Evolutionary conservation across 2,888 invertebrate genomes (phyloP).

Genomic region (Patella depressa): DNA sequence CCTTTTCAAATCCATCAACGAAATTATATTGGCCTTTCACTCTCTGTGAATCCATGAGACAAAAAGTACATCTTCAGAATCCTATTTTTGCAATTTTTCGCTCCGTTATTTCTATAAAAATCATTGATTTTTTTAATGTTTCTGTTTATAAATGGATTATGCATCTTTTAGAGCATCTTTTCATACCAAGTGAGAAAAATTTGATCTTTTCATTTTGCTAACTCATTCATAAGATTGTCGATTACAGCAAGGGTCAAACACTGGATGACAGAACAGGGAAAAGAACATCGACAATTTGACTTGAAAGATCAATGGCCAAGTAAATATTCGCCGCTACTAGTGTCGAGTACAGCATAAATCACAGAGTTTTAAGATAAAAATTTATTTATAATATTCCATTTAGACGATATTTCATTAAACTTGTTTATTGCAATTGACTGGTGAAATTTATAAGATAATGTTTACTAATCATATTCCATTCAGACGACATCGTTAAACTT

Average conservation of each 20-base stretch:
- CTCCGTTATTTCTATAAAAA: not conserved
- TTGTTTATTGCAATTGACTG: too few species aligned
- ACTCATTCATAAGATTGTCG: slow-evolving; percentile 5
- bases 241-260: not conserved
- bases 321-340: too few species aligned
- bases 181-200: slow-evolving; percentile 1
- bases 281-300: not conserved
- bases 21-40: too few species aligned
- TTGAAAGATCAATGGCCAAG: not conserved
- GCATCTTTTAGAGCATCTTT: not conserved
- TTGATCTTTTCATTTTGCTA: not conserved
- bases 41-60: too few species aligned
- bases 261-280: not conserved
- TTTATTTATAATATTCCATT: too few species aligned
- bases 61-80: too few species aligned
- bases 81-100: not conserved
- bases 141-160: not conserved
- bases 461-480: too few species aligned
- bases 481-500: too few species aligned
- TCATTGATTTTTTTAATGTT: slow-evolving; percentile 1
- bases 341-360: too few species aligned
- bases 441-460: too few species aligned
- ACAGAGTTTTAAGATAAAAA: too few species aligned
- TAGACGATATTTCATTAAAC: too few species aligned
- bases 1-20: not conserved